phyloP scores from a whole-genome alignment of 2,888 invertebrate species.

The Camptogramma bilineatum region DNA sequence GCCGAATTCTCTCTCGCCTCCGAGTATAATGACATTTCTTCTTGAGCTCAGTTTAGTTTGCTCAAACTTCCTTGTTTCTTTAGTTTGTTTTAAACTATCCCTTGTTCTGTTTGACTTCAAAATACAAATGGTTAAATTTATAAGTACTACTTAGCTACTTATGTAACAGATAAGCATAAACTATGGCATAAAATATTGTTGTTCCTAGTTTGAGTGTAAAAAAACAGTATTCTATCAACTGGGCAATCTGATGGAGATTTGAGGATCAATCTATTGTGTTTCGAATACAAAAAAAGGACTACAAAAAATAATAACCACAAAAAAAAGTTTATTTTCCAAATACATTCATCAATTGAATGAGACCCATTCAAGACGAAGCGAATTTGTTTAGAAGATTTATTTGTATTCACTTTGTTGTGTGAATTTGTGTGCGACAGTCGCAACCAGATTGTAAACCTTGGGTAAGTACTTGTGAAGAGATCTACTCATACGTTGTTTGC shows the following conservation, averaged over 20 bases:
- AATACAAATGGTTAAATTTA: conserved; percentile 29
- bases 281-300: not conserved
- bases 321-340: not conserved
- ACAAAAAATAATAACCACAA: not conserved
- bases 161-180: not conserved
- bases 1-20: conserved; percentile 57
- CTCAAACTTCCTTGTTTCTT: conserved; percentile 47
- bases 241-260: not conserved
- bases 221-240: not conserved
- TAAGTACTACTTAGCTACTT: not conserved
- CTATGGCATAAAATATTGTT: not conserved
- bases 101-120: conserved; percentile 33
- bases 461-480: conserved; percentile 19
- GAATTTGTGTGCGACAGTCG: conserved; percentile 6
- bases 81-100: conserved; percentile 39
- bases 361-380: conserved; percentile 1
- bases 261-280: not conserved
- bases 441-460: conserved; percentile 21
- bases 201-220: not conserved
- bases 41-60: conserved; percentile 54
- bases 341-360: not conserved
- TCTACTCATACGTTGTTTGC: conserved; percentile 21
- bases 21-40: conserved; percentile 62
- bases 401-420: conserved; percentile 16
- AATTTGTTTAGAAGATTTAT: conserved; percentile 6